Evolutionary conservation across 2,797 vertebrate genomes (phyloP).

Genomic region (Euthynnus affinis): DNA sequence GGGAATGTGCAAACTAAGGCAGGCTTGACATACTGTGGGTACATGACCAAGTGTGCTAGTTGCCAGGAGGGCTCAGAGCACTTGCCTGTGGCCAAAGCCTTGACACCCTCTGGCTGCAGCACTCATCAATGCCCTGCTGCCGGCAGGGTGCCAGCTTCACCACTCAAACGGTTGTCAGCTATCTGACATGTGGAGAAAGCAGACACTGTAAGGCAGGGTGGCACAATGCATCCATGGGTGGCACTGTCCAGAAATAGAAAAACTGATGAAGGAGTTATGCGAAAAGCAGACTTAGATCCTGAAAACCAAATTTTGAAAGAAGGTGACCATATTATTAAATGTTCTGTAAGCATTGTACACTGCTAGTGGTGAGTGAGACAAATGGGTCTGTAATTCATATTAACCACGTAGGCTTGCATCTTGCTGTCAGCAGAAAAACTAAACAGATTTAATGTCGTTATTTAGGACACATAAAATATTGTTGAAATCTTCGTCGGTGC

Average conservation of each 20-base stretch:
- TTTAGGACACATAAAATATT: not conserved
- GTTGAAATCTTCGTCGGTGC: not conserved
- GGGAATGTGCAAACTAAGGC: conserved; percentile 76
- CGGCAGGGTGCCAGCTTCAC: conserved; percentile 73
- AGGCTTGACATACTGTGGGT: conserved; percentile 65
- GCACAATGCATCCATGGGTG: conserved; percentile 80
- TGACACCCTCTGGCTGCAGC: conserved; percentile 67
- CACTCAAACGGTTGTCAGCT: conserved; percentile 76
- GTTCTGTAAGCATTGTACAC: not conserved
- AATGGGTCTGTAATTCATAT: not conserved
- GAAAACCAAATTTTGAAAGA: not conserved
- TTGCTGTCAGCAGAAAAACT: not conserved
- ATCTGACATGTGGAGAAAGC: conserved; percentile 72
- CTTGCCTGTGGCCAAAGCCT: conserved; percentile 61
- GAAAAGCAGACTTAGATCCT: conserved; percentile 34
- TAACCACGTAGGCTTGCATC: not conserved
- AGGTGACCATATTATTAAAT: not conserved
- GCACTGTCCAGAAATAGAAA: conserved; percentile 83
- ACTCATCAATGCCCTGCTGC: conserved; percentile 67
- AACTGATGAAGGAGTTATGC: conserved; percentile 38
- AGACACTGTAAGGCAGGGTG: conserved; percentile 71
- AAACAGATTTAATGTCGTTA: not conserved
- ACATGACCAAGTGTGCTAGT: conserved; percentile 60
- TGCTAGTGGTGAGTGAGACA: not conserved
- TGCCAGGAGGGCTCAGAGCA: conserved; percentile 59